Evolutionary conservation across 2,113 vertebrate species (phyloP), one percentile per base, ranked within the genome.

Genomic region (Menidia beryllina): DNA sequence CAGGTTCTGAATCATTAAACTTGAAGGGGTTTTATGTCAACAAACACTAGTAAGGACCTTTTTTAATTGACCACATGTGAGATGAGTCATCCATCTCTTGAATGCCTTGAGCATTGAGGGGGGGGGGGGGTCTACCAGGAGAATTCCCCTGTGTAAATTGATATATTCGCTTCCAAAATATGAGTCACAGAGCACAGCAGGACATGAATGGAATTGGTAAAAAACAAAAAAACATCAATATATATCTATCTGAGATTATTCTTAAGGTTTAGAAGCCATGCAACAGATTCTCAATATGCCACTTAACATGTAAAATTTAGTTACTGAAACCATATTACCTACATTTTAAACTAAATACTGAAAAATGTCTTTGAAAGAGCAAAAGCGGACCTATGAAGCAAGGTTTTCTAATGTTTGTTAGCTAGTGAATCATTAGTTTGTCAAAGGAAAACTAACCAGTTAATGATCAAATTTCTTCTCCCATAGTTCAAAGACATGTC

Each of bases 31-130:
- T 78, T 68, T 60, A 71, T 83, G 82, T 86, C 82, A 88, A 88
- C 89, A 89, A 88, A 86, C 79, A 77, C 56, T 75, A 80, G 79
- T 41, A 66, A 79, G 64, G 75, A 70, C 48, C 57, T 72, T 85
- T 75, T 59, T 81, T 85, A 64, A 79, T 62, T 82, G 80, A 88
- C 77, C 86, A 84, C 86, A 79, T 86, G 65, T 81, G 75, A 90
- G 73, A 79, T 85, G 87, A 90, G 78, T 91, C 91, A 88, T 59
- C 69, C 74, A 52, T 79, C 76, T 66, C 34, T 19, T 49, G 61
- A 76, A 65, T 34, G 68, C 20, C 39, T 43, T 3, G 59, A 61
- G 77, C 68, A 70, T 67, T 52, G 56, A 80, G 70, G 5, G 81
- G 74, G 36, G 62, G 82, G 50, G 77, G 58, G 69, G 79, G 79